Evolutionary conservation across 2,797 vertebrate genomes (phyloP).

Genomic region (Eleutherodactylus coqui): DNA sequence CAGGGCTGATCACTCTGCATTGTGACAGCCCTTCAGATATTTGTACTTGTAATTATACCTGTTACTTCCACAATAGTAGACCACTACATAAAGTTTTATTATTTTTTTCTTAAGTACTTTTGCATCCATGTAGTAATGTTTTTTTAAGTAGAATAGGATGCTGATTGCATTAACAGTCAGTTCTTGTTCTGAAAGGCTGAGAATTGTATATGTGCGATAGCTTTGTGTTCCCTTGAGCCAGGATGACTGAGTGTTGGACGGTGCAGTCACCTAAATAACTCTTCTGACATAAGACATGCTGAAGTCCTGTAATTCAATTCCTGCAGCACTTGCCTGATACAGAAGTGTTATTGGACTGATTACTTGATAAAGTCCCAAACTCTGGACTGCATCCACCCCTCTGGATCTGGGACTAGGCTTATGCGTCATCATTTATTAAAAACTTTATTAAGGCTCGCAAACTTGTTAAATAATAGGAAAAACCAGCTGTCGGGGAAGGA

Average conservation of each 20-base stretch:
- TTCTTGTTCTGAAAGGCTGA: not conserved
- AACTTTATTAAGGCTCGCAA: conserved; percentile 12
- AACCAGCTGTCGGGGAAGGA: not conserved
- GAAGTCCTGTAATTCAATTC: not conserved
- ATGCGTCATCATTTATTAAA: conserved; percentile 6
- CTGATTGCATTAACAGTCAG: not conserved
- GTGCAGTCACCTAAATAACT: not conserved
- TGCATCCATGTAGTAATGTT: not conserved
- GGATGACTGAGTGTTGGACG: not conserved
- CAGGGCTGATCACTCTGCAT: too few species aligned
- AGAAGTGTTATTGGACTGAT: conserved; percentile 5
- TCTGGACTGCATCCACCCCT: not conserved
- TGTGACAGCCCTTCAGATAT: too few species aligned
- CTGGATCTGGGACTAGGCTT: not conserved
- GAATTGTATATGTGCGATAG: not conserved
- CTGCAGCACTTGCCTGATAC: not conserved
- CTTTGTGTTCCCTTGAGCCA: not conserved
- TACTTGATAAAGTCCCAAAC: not conserved
- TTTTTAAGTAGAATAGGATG: not conserved
- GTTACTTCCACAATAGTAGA: not conserved
- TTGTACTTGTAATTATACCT: not conserved
- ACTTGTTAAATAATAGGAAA: not conserved
- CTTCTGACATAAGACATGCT: conserved; percentile 3
- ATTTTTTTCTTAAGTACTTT: not conserved
- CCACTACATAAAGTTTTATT: not conserved